Evolutionary conservation across 37 sponge, comb jelly and placozoan genomes (phyloP), one percentile per base, ranked within the genome.

Genomic region (Haliclona indistincta): DNA sequence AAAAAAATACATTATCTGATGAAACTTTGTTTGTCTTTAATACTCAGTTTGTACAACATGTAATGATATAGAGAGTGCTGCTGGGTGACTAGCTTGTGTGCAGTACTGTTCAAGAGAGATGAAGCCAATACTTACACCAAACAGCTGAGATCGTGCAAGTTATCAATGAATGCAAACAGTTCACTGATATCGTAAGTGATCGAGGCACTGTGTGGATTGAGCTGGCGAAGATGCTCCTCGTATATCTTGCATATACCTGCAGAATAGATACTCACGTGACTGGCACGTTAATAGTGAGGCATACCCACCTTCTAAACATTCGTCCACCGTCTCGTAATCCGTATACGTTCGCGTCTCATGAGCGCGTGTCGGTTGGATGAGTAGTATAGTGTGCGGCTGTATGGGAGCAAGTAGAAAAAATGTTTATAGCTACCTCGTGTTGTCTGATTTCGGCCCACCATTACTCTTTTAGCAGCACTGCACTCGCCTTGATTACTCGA

Each of bases 171-270:
- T 56, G 95, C 90, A 73, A 93, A 95, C 20, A 98, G 92, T 43
- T 98, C 89, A 38, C 88, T 89, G 56, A 98, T 98, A 84, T 98
- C 96, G 58, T 98, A 98, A 8, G 99, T 98, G 54, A 98, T 98
- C 67, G 92, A 88, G 0, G 91, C 87, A 37, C 76, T 86, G 62
- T 86, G 88, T 17, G 99, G 99, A 47, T 87, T 86, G 40, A 87
- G 69, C 47, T 93, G 89, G 49, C 97, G 77, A 38, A 98, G 71
- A 77, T 98, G 94, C 70, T 98, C 99, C 81, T 98, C 99, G 38
- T 84, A 98, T 19, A 98, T 93, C 82, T 98, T 98, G 53, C 96
- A 95, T 22, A 98, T 83, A 35, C 91, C 95, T 95, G 38, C 13
- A 28, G 23, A n/a, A 11, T n/a, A 11, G 13, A 29, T 22, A 25